These are phyloP conservation scores for Diploptera punctata DNA, from an alignment of 2,888 invertebrate genomes.

Conservation along the genomic window DNA sequence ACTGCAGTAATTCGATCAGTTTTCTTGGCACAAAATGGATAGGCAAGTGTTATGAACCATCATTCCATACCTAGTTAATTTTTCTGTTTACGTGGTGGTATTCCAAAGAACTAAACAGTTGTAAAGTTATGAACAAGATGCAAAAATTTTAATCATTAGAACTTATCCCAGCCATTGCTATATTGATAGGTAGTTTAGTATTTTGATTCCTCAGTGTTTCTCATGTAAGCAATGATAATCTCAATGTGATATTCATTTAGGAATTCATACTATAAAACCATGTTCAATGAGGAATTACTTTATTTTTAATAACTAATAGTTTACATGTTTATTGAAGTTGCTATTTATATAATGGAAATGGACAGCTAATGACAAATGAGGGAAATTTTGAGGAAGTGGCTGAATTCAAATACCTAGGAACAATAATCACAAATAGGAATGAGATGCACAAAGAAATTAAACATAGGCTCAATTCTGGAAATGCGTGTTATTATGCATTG, in stretches of 20 bases:
- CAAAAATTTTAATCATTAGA: not conserved
- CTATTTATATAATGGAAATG: no score
- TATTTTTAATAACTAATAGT: not conserved
- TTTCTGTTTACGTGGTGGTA: slow-evolving; percentile 36
- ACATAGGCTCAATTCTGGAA: no score
- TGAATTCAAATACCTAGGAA: no score
- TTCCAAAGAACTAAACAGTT: slow-evolving; percentile 35
- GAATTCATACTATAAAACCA: not conserved
- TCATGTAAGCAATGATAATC: not conserved
- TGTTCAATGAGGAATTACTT: not conserved
- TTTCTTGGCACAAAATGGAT: no score
- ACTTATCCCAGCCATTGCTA: not conserved
- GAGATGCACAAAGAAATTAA: no score
- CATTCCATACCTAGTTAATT: slow-evolving; percentile 39
- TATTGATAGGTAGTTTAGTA: not conserved
- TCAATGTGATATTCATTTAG: not conserved
- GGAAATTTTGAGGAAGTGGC: no score
- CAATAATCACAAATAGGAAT: no score
- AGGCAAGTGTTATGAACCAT: not conserved
- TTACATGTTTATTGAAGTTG: no score
- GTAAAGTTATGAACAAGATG: not conserved
- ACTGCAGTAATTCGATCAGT: slow-evolving; percentile 5
- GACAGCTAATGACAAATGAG: no score
- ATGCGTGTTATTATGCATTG: no score
- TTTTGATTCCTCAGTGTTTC: not conserved